A percentile compares a stretch with the other conserved stretches of the same genome.
Conservation (phyloP, 2,888 invertebrate genomes). For the Pardosa pseudoannulata region DNA sequence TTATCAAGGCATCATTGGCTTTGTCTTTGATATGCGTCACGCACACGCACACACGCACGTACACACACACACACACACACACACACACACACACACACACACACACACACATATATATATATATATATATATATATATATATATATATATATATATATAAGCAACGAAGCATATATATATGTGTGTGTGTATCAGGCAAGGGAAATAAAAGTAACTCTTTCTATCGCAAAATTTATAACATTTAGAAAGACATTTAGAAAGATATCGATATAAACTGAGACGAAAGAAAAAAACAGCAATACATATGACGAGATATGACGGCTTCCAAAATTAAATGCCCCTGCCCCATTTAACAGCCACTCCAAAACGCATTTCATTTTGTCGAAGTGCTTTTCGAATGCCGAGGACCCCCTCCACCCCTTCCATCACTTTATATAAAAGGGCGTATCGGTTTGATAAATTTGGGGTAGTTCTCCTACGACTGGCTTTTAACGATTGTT, state of each 20-base stretch:
- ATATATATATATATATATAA: no score
- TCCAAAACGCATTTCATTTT: conserved; percentile 24
- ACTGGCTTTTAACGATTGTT: not conserved
- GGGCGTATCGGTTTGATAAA: conserved; percentile 3
- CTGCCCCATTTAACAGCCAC: not conserved
- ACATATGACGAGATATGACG: not conserved
- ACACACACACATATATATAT: no score
- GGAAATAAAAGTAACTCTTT: not conserved
- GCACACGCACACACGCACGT: no score
- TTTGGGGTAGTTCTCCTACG: not conserved
- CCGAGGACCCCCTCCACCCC: not conserved
- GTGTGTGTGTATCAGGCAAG: no score
- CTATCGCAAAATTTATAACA: no score
- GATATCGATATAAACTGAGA: not conserved
- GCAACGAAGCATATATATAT: no score
- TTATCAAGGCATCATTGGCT: no score
- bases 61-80: no score
- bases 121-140: no score
- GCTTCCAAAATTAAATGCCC: conserved; percentile 1
- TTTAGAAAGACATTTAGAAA: not conserved
- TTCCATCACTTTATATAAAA: not conserved
- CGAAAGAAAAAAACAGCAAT: no score
- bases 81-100: no score
- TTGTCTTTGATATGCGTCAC: no score
- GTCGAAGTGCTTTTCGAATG: conserved; percentile 39